Evolutionary conservation across 1,140 invertebrate species (phyloP).

Genomic region (Anagrus nilaparvatae): DNA sequence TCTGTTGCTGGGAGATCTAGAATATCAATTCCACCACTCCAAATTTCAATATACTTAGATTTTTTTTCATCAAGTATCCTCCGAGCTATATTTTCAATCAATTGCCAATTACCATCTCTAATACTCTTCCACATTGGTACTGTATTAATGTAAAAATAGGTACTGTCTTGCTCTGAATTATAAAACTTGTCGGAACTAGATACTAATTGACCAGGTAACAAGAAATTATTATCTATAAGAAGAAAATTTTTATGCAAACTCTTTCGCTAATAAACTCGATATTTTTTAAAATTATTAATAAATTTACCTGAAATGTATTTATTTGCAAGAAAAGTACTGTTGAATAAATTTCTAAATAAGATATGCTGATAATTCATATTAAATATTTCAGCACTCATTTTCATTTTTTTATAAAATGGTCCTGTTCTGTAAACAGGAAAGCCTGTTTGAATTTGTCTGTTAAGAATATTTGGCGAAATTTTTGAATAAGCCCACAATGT

Average conservation of each 20-base stretch:
- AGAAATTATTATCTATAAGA: too few relatives aligned
- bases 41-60: slow-evolving; percentile 41
- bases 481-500: too few relatives aligned
- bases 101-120: slow-evolving; percentile 54
- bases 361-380: slow-evolving; percentile 1
- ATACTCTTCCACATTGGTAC: slow-evolving; percentile 48
- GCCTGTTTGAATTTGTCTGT: too few relatives aligned
- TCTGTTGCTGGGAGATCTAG: too few relatives aligned
- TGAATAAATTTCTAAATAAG: too few relatives aligned
- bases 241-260: too few relatives aligned
- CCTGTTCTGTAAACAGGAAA: not conserved
- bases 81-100: slow-evolving; percentile 38
- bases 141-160: slow-evolving; percentile 8
- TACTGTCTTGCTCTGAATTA: slow-evolving; percentile 3
- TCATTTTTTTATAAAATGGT: slow-evolving; percentile 3
- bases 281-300: too few relatives aligned
- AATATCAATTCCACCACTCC: slow-evolving; percentile 35
- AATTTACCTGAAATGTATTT: too few relatives aligned
- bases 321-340: too few relatives aligned
- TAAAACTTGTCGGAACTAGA: slow-evolving; percentile 24
- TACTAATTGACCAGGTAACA: slow-evolving; percentile 21
- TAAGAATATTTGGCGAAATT: too few relatives aligned
- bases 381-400: not conserved
- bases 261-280: too few relatives aligned
- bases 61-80: too few relatives aligned